Base-by-base conservation (phyloP, 2,888 invertebrate species). In the Synergus itoensis region DNA sequence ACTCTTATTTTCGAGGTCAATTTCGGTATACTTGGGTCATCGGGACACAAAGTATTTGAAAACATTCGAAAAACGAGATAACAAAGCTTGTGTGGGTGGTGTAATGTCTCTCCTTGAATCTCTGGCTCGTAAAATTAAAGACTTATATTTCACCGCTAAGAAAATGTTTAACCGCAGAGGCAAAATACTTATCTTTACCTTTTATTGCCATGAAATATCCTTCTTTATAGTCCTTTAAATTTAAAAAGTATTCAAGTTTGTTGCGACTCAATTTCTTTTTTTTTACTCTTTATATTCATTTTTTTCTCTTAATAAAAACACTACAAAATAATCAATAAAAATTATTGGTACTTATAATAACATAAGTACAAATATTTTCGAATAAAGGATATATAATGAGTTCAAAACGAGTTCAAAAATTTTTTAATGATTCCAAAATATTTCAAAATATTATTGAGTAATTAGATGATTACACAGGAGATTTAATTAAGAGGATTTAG, bases 1-100 rank as follows among this genome's bases (percentile, higher is more conserved):
- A 11, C 21, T 77, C 64, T 45, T 73, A 63, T 69, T 75, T 78
- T 78, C 41, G 53, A 73, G 78, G 78, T 73, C 36, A 78, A 75
- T 73, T 73, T 78, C 48, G 28, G 48, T 40, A 53, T 63, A 53
- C 45, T n/a, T 73, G 73, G 75, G 64, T 75, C 48, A 78, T 78
- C 73, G 63, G 53, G 75, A 62, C 78, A 73, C n/a, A 8, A 41
- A 65, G n/a, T 65, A 40, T n/a, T 65, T 40, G 16, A 40, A 41
- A 65, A 40, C 28, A 40, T 36, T 36, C 40, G 14, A 2, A 67
- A 67, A 45, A 14, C 12, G 7, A 67, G 18, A 43, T 18, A 11
- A 18, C 18, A n/a, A 43, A 45, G 18, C 21, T 69, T 16, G 21
- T 12, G n/a, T 69, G 67, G 43, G 45, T 45, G 45, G 4, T 18